These are phyloP conservation scores for Montipora capitata DNA, from an alignment of 92 coral and sea anemone species.

Conservation along the genomic window DNA sequence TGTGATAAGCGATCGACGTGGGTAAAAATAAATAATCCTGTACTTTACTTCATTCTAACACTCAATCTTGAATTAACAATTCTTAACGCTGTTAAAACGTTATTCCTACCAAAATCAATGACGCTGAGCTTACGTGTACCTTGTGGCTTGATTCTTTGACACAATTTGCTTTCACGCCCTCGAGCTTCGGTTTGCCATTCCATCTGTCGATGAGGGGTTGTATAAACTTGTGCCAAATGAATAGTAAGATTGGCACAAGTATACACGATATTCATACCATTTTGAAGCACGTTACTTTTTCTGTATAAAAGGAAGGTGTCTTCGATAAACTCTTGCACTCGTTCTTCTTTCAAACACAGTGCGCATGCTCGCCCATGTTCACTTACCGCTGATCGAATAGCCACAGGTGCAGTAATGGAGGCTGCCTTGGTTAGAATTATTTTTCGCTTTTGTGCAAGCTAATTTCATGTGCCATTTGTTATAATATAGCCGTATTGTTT, in stretches of 20 bases:
- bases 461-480: not conserved
- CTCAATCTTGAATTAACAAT: too few relatives aligned
- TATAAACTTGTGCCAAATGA: conserved; percentile 98
- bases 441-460: not conserved
- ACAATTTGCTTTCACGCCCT: conserved; percentile 48
- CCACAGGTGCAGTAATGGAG: conserved; percentile 80
- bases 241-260: conserved; percentile 98
- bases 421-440: conserved; percentile 80
- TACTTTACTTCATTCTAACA: too few relatives aligned
- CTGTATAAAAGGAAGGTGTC: too few relatives aligned
- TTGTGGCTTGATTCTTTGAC: conserved; percentile 2
- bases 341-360: not conserved
- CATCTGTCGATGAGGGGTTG: conserved; percentile 95
- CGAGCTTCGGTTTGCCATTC: conserved; percentile 84
- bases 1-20: too few relatives aligned
- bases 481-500: not conserved
- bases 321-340: not conserved
- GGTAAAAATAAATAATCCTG: too few relatives aligned
- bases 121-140: not conserved
- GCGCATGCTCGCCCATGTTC: not conserved
- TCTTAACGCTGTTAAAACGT: too few relatives aligned
- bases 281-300: conserved; percentile 16
- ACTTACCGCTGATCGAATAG: not conserved
- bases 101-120: too few relatives aligned
- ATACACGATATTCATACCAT: conserved; percentile 99